phyloP scores from a whole-genome alignment of 2,797 vertebrate genomes.

The Sylvilagus floridanus region DNA sequence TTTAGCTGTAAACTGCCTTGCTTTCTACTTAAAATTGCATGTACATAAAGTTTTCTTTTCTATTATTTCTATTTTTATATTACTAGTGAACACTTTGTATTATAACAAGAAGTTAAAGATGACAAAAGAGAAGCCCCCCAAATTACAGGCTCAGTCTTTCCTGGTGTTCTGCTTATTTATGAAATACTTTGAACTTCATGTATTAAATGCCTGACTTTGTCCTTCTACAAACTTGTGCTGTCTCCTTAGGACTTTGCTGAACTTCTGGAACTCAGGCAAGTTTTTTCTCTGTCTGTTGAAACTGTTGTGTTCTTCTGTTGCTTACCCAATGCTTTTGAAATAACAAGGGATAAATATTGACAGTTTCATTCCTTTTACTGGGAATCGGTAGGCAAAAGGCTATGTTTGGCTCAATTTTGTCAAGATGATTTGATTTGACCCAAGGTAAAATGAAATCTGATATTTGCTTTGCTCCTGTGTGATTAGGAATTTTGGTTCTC shows the following conservation, averaged over 20 bases:
- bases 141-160: background rate
- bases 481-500: slow-evolving; percentile 36
- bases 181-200: background rate
- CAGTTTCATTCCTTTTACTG: background rate
- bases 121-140: background rate
- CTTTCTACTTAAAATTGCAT: slow-evolving; percentile 53
- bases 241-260: background rate
- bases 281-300: background rate
- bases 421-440: slow-evolving; percentile 14
- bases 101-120: slow-evolving; percentile 20
- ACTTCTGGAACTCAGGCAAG: background rate
- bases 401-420: slow-evolving; percentile 27
- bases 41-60: background rate
- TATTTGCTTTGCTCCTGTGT: slow-evolving; percentile 30
- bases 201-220: background rate
- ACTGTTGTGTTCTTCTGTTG: background rate
- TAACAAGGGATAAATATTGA: background rate
- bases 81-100: background rate
- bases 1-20: background rate
- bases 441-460: slow-evolving; percentile 42
- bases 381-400: background rate
- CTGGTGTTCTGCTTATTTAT: background rate
- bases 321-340: background rate
- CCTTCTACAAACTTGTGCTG: background rate
- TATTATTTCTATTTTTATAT: slow-evolving; percentile 44